Evolutionary conservation across 1,140 invertebrate genomes (phyloP), one percentile per base, ranked within the genome.

Genomic region (Muscidifurax raptorellus): DNA sequence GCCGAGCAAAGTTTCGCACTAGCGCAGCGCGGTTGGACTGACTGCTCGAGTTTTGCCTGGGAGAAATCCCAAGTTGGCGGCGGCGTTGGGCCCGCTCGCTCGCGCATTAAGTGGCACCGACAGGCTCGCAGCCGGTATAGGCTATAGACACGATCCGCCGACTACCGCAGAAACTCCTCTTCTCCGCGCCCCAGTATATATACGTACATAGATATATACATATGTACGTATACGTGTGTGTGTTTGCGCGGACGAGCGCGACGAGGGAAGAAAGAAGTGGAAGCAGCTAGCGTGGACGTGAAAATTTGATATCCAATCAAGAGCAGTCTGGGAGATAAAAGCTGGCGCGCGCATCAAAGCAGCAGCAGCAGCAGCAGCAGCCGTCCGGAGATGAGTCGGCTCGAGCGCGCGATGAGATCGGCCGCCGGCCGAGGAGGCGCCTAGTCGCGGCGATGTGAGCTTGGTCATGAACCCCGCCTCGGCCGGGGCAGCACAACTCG

Each of bases 381-480:
- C n/a, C n/a, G n/a, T n/a, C n/a, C n/a, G n/a, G 40, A 2, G 47
- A 59, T 7, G 36, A 40, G 75, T 27, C 30, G 27, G 18, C 76
- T 5, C 10, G 47, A 27, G 76, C 76, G 36, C n/a, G n/a, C n/a
- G n/a, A n/a, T n/a, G n/a, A n/a, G n/a, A n/a, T n/a, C n/a, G n/a
- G n/a, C 18, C 22, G 75, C 47, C 40, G 27, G 36, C 12, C 32
- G 18, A 28, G 40, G 52, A 44, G 40, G 27, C 18, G 28, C 36
- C 36, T 59, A 59, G 82, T 66, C 32, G 82, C 59, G 77, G 90
- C 90, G 86, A 93, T 93, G 92, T 92, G 91, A 93, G 88, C 87
- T 87, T 89, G 90, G 91, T 90, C 91, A 93, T 93, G 92, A 92
- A 92, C 90, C 90, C 90, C 89, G 91, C 91, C 90, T 91, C 90